Evolutionary conservation across 2,888 invertebrate genomes (phyloP).

Genomic region (Trissonchulus latispiculum): DNA sequence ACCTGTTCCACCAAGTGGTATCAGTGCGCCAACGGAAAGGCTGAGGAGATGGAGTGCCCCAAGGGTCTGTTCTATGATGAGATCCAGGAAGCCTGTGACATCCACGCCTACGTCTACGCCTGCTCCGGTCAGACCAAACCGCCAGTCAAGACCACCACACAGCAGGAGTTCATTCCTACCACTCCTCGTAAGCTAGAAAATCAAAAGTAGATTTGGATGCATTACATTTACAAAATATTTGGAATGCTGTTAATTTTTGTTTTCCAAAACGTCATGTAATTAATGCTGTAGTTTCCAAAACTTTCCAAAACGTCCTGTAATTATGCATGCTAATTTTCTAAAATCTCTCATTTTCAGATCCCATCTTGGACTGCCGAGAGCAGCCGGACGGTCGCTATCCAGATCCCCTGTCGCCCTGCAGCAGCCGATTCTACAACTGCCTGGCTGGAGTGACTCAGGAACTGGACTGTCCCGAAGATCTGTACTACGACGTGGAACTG

Average conservation of each 20-base stretch:
- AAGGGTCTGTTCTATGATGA: background rate
- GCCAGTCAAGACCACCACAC: too few relatives aligned
- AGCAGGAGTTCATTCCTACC: too few relatives aligned
- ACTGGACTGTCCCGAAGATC: background rate
- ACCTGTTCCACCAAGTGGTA: background rate
- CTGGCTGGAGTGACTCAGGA: background rate
- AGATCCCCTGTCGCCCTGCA: constrained; percentile 1
- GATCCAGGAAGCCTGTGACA: background rate
- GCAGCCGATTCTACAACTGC: background rate
- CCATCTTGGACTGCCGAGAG: background rate
- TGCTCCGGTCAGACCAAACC: background rate
- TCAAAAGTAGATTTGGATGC: background rate
- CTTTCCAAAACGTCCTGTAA: too few relatives aligned
- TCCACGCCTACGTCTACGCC: background rate
- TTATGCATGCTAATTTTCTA: too few relatives aligned
- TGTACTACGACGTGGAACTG: background rate
- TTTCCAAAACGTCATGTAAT: too few relatives aligned
- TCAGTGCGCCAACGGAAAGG: background rate
- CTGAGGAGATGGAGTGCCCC: background rate
- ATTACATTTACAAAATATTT: background rate
- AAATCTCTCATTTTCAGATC: too few relatives aligned
- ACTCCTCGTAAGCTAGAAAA: too few relatives aligned
- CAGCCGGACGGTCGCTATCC: background rate
- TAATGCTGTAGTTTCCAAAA: too few relatives aligned
- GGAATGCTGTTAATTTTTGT: too few relatives aligned